Conservation (phyloP, 2,888 invertebrate species). For the Conops quadrifasciatus region DNA sequence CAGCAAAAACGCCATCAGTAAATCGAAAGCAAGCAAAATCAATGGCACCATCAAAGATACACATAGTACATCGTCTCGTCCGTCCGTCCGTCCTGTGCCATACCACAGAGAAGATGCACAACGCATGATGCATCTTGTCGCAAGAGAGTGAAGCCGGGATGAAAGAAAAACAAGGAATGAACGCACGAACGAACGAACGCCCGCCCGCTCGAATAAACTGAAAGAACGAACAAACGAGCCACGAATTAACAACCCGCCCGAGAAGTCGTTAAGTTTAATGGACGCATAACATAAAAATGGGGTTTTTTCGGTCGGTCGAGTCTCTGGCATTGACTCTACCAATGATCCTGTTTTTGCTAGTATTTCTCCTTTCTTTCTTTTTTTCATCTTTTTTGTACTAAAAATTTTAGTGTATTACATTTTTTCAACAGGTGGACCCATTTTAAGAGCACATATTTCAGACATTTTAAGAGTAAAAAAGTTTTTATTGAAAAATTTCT, state of each 20-base stretch:
- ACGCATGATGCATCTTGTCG: slow-evolving; percentile 32
- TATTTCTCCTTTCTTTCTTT: not conserved
- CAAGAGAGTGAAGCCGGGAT: slow-evolving; percentile 26
- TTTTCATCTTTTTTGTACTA: not conserved
- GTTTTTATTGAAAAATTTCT: too few relatives aligned
- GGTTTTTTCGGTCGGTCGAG: slow-evolving; percentile 6
- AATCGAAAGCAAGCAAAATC: not conserved
- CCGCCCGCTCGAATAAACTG: too few relatives aligned
- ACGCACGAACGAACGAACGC: slow-evolving; percentile 5
- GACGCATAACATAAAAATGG: slow-evolving; percentile 41
- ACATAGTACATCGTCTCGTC: not conserved
- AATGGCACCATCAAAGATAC: slow-evolving; percentile 10
- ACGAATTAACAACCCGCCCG: slow-evolving; percentile 21
- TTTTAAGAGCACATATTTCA: too few relatives aligned
- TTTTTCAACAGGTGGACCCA: too few relatives aligned
- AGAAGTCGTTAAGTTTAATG: slow-evolving; percentile 45
- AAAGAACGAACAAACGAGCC: slow-evolving; percentile 17
- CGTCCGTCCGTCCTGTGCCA: not conserved
- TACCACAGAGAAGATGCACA: slow-evolving; percentile 26
- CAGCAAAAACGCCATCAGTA: slow-evolving; percentile 16
- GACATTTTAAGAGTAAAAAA: too few relatives aligned
- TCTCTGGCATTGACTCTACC: not conserved
- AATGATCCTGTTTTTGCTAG: not conserved
- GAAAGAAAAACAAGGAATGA: not conserved
- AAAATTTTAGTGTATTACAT: not conserved